Percentiles rank a stretch among this genome's conserved stretches.
phyloP scores from a whole-genome alignment of 2,113 vertebrate genomes.

The Pelecanoides urinatrix region DNA sequence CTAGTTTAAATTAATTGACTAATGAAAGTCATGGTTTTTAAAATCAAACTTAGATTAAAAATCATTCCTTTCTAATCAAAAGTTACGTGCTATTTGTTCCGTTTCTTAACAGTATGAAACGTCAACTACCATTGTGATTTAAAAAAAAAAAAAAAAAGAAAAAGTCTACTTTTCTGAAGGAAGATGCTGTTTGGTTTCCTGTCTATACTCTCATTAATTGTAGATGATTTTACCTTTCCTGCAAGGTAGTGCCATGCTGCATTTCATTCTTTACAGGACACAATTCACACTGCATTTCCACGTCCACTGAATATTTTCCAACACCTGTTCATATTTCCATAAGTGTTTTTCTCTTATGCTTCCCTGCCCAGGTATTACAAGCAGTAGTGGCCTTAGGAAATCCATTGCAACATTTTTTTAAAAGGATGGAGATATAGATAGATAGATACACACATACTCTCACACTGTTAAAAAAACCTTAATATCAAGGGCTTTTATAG shows the following conservation, averaged over 20 bases:
- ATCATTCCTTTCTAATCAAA: not conserved
- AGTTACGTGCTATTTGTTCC: accelerated
- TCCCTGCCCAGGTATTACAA: not conserved
- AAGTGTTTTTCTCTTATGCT: not conserved
- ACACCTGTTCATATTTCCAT: not conserved
- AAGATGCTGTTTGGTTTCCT: not conserved
- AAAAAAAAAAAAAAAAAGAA: not conserved
- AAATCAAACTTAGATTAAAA: not conserved
- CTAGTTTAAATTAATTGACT: not conserved
- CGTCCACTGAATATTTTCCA: not conserved
- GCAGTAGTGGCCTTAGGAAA: accelerated
- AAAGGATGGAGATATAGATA: not conserved
- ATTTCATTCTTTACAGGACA: not conserved
- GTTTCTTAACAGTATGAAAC: not conserved
- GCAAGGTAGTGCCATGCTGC: not conserved
- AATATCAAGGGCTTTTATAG: not conserved
- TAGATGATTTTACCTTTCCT: not conserved
- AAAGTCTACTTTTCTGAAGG: not conserved
- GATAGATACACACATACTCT: not conserved
- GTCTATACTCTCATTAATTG: not conserved
- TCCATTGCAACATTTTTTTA: not conserved
- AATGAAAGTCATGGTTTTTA: not conserved
- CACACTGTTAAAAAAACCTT: not conserved
- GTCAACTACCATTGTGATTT: not conserved
- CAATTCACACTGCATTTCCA: not conserved